Base-by-base conservation (phyloP, 2,113 vertebrate genomes). In the Psittacus erithacus region DNA sequence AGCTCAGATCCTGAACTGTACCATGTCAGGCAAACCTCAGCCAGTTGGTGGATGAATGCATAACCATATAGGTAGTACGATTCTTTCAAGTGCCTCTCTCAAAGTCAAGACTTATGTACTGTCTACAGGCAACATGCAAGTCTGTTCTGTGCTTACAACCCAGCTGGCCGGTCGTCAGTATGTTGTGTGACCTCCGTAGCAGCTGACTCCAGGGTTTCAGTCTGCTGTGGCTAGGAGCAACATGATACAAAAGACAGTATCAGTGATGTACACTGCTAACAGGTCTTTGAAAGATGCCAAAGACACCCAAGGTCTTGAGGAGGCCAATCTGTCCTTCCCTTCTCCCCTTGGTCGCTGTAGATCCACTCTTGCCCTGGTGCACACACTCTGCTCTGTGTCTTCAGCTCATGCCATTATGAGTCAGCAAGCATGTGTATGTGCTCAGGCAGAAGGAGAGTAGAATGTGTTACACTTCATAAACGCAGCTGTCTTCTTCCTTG, bases 31-130 rank as follows among this genome's bases (percentile, higher is more conserved):
- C 55, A 49, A 64, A 64, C 65, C 53, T 53, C 28, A 78, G 49
- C 63, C 52, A 33, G 29, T 25, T 71, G 69, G 46, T 57, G 59
- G 53, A 76, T 52, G 57, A 70, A 71, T 55, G 18, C 20, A 10
- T 47, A 60, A 38, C 31, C 33, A 10, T 47, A 35, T 4, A 78
- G 80, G 41, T 49, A 82, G 50, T 24, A 50, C 0, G 7, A 46
- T 44, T 78, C 44, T 17, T 25, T 59, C 59, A 29, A 29, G 47
- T 35, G 31, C 17, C 35, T 69, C 64, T 77, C 60, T 70, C 55
- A 33, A 28, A 28, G 64, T 39, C 50, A 49, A 22, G 59, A 53
- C 43, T 18, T 63, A 3, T 0, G 0, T 12, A 14, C 3, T 59
- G 64, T 43, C 53, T 44, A 5, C 28, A 67, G 52, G 68, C 39